phyloP scores from a whole-genome alignment of 1,140 invertebrate genomes.

The Hylaeus volcanicus region DNA sequence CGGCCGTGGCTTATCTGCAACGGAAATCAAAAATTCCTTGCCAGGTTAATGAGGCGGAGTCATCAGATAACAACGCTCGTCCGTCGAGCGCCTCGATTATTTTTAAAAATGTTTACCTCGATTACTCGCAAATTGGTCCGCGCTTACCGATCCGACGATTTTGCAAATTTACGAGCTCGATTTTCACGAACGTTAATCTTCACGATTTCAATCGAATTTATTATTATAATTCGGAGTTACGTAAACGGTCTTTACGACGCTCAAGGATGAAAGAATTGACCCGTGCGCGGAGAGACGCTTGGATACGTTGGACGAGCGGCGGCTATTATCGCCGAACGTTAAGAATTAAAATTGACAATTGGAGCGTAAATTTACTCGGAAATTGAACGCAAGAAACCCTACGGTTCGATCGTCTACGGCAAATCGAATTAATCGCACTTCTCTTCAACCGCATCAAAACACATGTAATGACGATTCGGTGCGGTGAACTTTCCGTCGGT shows the following conservation, averaged over 20 bases:
- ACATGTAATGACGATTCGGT: too few species aligned
- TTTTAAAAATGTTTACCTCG: slow-evolving; percentile 24
- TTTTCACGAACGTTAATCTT: too few species aligned
- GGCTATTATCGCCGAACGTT: not conserved
- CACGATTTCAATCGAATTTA: too few species aligned
- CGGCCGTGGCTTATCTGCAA: slow-evolving; percentile 1
- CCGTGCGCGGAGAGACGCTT: too few species aligned
- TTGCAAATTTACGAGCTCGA: too few species aligned
- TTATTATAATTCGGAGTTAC: too few species aligned
- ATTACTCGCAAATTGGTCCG: slow-evolving; percentile 12
- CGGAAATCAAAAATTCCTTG: slow-evolving; percentile 35
- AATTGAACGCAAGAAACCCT: slow-evolving; percentile 40
- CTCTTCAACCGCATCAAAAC: not conserved
- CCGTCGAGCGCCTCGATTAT: not conserved
- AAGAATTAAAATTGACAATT: slow-evolving; percentile 18
- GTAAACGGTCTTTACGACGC: too few species aligned
- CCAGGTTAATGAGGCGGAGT: slow-evolving; percentile 22
- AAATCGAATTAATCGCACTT: slow-evolving; percentile 39
- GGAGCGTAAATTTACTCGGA: slow-evolving; percentile 7
- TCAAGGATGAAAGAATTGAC: too few species aligned
- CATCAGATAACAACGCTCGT: slow-evolving; percentile 26
- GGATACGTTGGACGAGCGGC: not conserved
- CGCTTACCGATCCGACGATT: not conserved
- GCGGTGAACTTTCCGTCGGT: too few species aligned
- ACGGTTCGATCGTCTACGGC: not conserved